These are phyloP conservation scores for Lophura nycthemera DNA, from an alignment of 2,113 vertebrate genomes.

Conservation along the genomic window DNA sequence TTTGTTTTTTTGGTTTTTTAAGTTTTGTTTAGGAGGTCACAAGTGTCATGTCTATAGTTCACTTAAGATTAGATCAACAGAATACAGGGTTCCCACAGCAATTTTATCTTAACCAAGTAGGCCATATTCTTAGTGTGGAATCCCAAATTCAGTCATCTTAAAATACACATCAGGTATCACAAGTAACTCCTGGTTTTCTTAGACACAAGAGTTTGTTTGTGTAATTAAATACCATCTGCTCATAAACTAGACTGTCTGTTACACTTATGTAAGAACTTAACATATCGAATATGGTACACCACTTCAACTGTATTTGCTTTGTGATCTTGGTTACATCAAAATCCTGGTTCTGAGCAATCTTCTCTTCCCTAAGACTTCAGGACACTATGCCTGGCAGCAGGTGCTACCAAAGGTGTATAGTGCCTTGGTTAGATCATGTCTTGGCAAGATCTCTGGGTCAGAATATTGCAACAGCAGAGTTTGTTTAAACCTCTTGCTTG, in stretches of 20 bases:
- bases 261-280: neutral
- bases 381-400: neutral
- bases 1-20: neutral
- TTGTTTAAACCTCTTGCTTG: too few relatives aligned
- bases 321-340: neutral
- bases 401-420: too few relatives aligned
- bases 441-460: too few relatives aligned
- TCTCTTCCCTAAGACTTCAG: neutral
- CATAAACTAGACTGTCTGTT: neutral
- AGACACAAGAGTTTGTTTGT: neutral
- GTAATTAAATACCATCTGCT: neutral
- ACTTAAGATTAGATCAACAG: neutral
- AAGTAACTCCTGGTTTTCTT: neutral
- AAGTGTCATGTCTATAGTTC: neutral
- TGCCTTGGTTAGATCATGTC: too few relatives aligned
- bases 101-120: neutral
- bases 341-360: neutral
- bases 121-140: neutral
- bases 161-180: neutral
- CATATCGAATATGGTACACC: neutral
- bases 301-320: neutral
- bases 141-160: neutral
- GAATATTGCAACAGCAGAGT: too few relatives aligned
- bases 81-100: neutral
- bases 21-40: neutral